Evolutionary conservation across 2,797 vertebrate genomes (phyloP).

Genomic region (Arrhamphus sclerolepis): DNA sequence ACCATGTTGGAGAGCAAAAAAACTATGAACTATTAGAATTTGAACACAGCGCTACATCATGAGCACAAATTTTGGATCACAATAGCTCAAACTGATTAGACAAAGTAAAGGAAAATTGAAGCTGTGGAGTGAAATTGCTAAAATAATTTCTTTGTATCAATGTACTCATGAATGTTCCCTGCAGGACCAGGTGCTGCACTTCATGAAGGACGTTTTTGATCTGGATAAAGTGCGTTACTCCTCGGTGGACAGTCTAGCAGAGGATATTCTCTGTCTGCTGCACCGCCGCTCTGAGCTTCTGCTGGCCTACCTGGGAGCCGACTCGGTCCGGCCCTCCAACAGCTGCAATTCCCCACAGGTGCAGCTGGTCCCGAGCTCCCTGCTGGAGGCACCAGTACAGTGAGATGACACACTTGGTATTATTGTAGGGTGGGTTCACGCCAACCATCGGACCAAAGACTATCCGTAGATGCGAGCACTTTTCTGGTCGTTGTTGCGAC

Average conservation of each 20-base stretch:
- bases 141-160: not conserved
- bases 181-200: constrained; percentile 93
- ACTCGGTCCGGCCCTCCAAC: constrained; percentile 67
- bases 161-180: not conserved
- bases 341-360: constrained; percentile 64
- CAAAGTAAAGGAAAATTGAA: too few relatives aligned
- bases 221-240: constrained; percentile 94
- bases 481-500: not conserved
- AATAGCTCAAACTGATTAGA: too few relatives aligned
- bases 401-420: constrained; percentile 49
- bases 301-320: constrained; percentile 84
- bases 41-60: too few relatives aligned
- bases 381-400: constrained; percentile 81
- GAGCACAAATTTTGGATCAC: too few relatives aligned
- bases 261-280: constrained; percentile 89
- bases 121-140: too few relatives aligned
- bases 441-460: constrained; percentile 35
- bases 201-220: constrained; percentile 97
- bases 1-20: too few relatives aligned
- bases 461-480: too few relatives aligned
- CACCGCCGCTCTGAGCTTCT: constrained; percentile 88
- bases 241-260: constrained; percentile 85
- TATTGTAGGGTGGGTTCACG: not conserved
- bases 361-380: constrained; percentile 65
- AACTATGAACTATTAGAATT: too few relatives aligned